These are phyloP conservation scores for Hormaphis cornu DNA, from an alignment of 1,140 invertebrate genomes.

Conservation along the genomic window DNA sequence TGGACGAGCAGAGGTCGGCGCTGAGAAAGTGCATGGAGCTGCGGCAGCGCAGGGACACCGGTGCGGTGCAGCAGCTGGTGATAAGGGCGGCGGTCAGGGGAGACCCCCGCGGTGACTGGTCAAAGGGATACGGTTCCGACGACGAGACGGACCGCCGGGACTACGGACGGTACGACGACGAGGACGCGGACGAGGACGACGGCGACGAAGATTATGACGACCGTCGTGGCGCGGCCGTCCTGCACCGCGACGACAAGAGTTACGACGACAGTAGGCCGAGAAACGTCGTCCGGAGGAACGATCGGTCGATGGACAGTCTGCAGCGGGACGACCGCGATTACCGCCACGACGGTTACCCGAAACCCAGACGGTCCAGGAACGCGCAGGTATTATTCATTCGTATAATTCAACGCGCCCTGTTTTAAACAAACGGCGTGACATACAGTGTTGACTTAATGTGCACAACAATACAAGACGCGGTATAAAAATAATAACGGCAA, in stretches of 20 bases:
- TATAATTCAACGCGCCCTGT: too few relatives aligned
- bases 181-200: constrained; percentile 10
- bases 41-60: background rate
- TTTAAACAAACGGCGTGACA: too few relatives aligned
- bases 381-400: background rate
- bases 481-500: too few relatives aligned
- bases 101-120: background rate
- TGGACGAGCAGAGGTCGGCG: constrained; percentile 42
- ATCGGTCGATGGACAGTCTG: background rate
- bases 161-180: constrained; percentile 25
- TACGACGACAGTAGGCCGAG: background rate
- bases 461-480: too few relatives aligned
- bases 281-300: background rate
- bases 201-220: too few relatives aligned
- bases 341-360: background rate
- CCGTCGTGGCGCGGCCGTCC: background rate
- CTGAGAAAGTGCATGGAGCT: constrained; percentile 31
- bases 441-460: too few relatives aligned
- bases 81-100: background rate
- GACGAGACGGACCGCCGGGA: constrained; percentile 6
- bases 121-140: background rate
- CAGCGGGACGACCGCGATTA: constrained; percentile 15
- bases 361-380: background rate
- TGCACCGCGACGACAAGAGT: too few relatives aligned
- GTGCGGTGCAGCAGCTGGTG: background rate